A percentile compares a stretch with the other conserved stretches of the same genome.
Conservation (phyloP, 2,113 vertebrate genomes). For the Spheniscus mendiculus region DNA sequence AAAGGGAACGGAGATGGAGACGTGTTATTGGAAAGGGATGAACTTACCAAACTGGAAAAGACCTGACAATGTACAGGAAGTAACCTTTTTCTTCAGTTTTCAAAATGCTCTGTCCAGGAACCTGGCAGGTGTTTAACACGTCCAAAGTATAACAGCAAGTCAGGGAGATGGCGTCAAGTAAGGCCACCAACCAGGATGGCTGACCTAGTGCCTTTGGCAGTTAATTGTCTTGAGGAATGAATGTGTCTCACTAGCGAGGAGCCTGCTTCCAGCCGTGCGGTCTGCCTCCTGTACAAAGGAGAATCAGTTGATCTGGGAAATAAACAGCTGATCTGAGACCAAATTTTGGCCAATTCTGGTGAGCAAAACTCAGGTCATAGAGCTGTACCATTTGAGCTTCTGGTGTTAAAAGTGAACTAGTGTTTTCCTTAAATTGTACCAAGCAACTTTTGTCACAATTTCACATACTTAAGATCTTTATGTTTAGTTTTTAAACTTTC, state of each 20-base stretch:
- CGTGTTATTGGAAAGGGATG: neutral
- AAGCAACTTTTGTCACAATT: neutral
- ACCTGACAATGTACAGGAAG: neutral
- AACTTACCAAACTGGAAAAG: neutral
- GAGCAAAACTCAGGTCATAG: neutral
- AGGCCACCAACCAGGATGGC: neutral
- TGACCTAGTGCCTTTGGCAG: neutral
- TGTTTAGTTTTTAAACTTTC: neutral
- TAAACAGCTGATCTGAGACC: neutral
- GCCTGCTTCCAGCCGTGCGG: neutral
- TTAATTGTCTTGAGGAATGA: neutral
- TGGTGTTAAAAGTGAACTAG: neutral
- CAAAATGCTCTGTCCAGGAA: neutral
- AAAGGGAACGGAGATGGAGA: neutral
- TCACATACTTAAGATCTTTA: neutral
- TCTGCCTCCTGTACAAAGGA: neutral
- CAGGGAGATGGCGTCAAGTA: neutral
- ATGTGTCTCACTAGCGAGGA: rapidly evolving
- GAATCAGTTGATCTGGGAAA: neutral
- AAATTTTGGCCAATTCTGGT: neutral
- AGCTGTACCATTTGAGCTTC: neutral
- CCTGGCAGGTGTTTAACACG: neutral
- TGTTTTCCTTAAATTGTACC: neutral
- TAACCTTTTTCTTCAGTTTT: neutral
- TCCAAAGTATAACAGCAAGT: neutral